Base-by-base conservation (phyloP, 2,797 vertebrate species). In the Acridotheres tristis region DNA sequence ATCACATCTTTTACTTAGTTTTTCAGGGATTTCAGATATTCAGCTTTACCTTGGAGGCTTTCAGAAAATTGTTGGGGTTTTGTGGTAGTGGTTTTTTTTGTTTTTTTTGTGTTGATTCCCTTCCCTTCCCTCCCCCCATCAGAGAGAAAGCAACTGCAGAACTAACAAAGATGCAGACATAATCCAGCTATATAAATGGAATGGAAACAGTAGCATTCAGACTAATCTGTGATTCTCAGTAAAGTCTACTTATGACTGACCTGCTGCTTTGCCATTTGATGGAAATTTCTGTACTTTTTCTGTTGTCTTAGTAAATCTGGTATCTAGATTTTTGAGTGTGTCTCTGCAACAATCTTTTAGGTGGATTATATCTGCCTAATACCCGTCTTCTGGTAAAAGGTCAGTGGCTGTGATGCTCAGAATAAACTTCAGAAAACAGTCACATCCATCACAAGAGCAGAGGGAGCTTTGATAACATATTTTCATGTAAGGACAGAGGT, bases 111-210 rank as follows among this genome's bases (percentile, higher is more conserved):
- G 42, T 36, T 40, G 30, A 14, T 42, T 42, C 3, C 8, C 30
- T 9, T 9, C 11, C 11, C 45, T 4, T 0, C 3, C 7, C 7
- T 22, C 4, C 21, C 16, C 25, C 21, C 27, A 40, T 51, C 16
- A 62, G 20, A 65, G 26, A 67, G 50, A 82, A 73, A 30, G 25
- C 34, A 82, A 34, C 27, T 75, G 25, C 29, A n/a, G 51, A 51
- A 48, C 12, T 76, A 57, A 66, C 3, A 67, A 55, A 55, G 66
- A 71, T 62, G 27, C 36, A 53, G n/a, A 76, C 85, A 80, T 88
- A 94, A 89, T 71, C 50, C 72, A 68, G 6, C 26, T 7, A 0
- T 76, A 42, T 88, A 79, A 55, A 42, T 36, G 34, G 32, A 54
- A 32, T 68, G 21, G 42, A 51, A 61, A 45, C 29, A 51, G 5